These are phyloP conservation scores for Psittacula echo DNA, from an alignment of 2,797 vertebrate species.

Conservation along the genomic window DNA sequence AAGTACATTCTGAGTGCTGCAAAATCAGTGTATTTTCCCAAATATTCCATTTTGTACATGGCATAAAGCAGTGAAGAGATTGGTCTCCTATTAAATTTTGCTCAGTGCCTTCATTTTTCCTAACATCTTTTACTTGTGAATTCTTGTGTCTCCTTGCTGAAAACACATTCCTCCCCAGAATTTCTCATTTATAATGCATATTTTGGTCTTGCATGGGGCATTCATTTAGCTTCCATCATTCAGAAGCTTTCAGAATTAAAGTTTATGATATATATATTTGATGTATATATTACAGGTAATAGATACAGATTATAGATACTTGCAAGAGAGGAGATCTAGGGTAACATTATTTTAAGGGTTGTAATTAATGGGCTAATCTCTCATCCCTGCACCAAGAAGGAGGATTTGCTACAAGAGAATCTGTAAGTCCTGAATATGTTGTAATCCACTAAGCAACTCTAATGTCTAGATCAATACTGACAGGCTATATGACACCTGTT, in stretches of 20 bases:
- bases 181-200: background rate
- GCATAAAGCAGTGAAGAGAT: background rate
- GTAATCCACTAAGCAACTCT: background rate
- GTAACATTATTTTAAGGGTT: background rate
- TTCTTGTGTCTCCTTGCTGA: background rate
- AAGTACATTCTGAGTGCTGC: background rate
- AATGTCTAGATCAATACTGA: background rate
- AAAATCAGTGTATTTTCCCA: background rate
- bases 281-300: background rate
- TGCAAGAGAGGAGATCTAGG: background rate
- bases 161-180: background rate
- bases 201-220: background rate
- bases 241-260: background rate
- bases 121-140: background rate
- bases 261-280: background rate
- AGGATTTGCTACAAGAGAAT: slow-evolving; percentile 1
- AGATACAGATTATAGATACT: background rate
- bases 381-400: background rate
- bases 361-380: background rate
- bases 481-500: background rate
- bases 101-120: background rate
- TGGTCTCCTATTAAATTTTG: background rate
- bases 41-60: background rate
- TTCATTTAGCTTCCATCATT: background rate
- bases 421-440: background rate